phyloP scores from a whole-genome alignment of 2,797 vertebrate genomes.

The Babyrousa celebensis region DNA sequence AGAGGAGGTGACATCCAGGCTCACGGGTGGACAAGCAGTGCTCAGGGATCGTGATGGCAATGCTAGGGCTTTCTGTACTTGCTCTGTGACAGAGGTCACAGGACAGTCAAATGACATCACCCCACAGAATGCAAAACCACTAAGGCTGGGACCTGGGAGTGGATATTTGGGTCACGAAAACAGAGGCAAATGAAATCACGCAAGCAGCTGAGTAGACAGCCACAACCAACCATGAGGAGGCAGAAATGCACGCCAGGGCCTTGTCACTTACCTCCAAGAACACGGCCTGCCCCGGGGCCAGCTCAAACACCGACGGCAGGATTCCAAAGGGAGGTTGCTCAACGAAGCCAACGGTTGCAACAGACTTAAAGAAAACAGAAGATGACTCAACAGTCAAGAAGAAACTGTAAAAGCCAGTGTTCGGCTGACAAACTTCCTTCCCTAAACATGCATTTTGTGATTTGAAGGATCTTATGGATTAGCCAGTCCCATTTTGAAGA shows the following conservation, averaged over 20 bases:
- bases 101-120: background rate
- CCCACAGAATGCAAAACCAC: background rate
- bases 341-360: conserved; percentile 90
- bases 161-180: background rate
- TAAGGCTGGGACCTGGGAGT: background rate
- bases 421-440: background rate
- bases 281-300: conserved; percentile 91
- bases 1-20: background rate
- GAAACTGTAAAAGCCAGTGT: rapidly evolving
- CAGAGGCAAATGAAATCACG: background rate
- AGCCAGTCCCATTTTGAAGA: background rate
- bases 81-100: background rate
- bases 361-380: conserved; percentile 88
- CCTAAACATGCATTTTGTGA: background rate
- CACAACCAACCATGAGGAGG: rapidly evolving
- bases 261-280: conserved; percentile 93
- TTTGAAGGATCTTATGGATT: background rate
- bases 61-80: background rate
- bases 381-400: background rate
- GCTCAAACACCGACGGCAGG: conserved; percentile 93
- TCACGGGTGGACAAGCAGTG: background rate
- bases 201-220: background rate
- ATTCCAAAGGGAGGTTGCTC: conserved; percentile 95
- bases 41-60: rapidly evolving
- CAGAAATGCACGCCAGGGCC: rapidly evolving